These are phyloP conservation scores for Gadus chalcogrammus DNA, from an alignment of 2,113 vertebrate genomes.

Conservation along the genomic window DNA sequence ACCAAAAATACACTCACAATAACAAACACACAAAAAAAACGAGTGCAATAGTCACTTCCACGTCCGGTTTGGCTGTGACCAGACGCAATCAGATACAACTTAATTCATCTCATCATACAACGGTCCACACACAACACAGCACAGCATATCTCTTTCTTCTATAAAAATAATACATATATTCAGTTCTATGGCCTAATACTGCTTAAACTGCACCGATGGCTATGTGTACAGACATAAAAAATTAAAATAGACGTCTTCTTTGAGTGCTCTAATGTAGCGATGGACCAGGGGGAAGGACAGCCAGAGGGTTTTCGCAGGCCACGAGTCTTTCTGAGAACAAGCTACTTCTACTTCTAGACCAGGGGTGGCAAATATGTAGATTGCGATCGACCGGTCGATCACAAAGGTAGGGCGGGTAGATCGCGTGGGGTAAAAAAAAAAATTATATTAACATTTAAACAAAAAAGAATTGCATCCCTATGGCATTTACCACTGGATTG, in stretches of 20 bases:
- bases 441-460: too few species aligned
- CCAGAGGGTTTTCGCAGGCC: neutral
- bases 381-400: too few species aligned
- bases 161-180: slow-evolving; percentile 52
- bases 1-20: neutral
- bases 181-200: slow-evolving; percentile 54
- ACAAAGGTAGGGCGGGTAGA: too few species aligned
- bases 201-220: slow-evolving; percentile 50
- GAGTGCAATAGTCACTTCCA: neutral
- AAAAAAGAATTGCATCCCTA: too few species aligned
- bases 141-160: neutral
- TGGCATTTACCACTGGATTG: too few species aligned
- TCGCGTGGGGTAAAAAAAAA: too few species aligned
- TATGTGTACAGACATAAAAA: slow-evolving; percentile 4
- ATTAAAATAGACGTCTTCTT: neutral
- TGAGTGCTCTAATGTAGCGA: neutral
- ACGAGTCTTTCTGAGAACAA: neutral
- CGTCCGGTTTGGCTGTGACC: neutral
- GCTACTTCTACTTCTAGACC: too few species aligned
- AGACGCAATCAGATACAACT: slow-evolving; percentile 9
- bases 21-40: slow-evolving; percentile 6
- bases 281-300: neutral
- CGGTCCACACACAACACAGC: slow-evolving; percentile 8
- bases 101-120: slow-evolving; percentile 25
- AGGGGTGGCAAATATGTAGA: neutral